Percentiles rank a stretch among this genome's conserved stretches.
phyloP scores from a whole-genome alignment of 53 echinoderm and acorn worm genomes.

The Actinopyga echinites region DNA sequence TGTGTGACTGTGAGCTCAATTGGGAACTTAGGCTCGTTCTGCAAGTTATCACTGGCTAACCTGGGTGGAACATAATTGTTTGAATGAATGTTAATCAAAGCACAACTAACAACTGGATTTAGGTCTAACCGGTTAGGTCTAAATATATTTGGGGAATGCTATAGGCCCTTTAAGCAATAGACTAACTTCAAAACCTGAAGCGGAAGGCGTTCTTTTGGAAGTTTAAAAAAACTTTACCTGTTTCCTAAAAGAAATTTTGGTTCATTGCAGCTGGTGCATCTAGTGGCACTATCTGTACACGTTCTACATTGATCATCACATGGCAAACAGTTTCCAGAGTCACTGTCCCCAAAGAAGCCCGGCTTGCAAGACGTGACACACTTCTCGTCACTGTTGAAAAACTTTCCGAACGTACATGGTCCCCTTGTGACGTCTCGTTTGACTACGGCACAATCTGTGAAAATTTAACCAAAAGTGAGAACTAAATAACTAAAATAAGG shows the following conservation, averaged over 20 bases:
- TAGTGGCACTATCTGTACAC: constrained; percentile 26
- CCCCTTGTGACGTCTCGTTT: not conserved
- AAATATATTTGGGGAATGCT: too few species aligned
- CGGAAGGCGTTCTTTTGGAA: not conserved
- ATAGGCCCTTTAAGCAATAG: too few species aligned
- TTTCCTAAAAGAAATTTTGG: constrained; percentile 64
- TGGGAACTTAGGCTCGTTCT: too few species aligned
- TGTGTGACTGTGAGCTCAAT: too few species aligned
- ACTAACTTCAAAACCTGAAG: too few species aligned
- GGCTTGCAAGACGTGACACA: constrained; percentile 59
- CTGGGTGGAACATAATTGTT: too few species aligned
- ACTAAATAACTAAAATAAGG: too few species aligned
- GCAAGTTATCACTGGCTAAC: too few species aligned
- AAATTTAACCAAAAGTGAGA: too few species aligned
- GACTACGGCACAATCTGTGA: not conserved
- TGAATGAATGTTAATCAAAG: too few species aligned
- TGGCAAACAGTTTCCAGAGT: constrained; percentile 45
- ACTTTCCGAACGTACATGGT: constrained; percentile 9
- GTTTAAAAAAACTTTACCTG: constrained; percentile 51
- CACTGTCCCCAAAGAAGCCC: constrained; percentile 65
- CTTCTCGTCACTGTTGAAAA: not conserved
- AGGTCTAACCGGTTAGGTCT: too few species aligned
- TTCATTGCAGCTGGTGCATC: constrained; percentile 81
- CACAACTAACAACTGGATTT: too few species aligned
- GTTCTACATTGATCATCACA: constrained; percentile 69